These are phyloP conservation scores for Nemapogon koenigi DNA, from an alignment of 2,888 invertebrate genomes.

Conservation along the genomic window DNA sequence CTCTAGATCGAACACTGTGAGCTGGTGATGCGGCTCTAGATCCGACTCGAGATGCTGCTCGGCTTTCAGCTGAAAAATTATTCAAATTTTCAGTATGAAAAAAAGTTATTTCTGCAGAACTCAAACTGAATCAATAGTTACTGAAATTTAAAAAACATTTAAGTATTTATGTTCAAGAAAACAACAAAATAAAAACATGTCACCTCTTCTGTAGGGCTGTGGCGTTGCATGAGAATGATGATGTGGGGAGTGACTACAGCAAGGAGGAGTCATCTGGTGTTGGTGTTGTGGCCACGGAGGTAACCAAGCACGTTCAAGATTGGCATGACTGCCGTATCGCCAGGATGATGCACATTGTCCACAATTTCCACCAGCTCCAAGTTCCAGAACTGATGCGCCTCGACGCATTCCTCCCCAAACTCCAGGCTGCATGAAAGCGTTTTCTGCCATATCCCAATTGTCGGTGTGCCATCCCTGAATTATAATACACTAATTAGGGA, in stretches of 20 bases:
- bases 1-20: slow-evolving; percentile 71
- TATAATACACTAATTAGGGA: too few relatives aligned
- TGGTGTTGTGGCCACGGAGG: slow-evolving; percentile 18
- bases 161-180: too few relatives aligned
- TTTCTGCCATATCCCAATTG: slow-evolving; percentile 37
- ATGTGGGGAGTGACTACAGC: slow-evolving; percentile 19
- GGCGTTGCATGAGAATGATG: slow-evolving; percentile 34
- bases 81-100: too few relatives aligned
- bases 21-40: slow-evolving; percentile 74
- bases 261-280: slow-evolving; percentile 25
- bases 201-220: slow-evolving; percentile 47
- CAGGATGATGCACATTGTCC: slow-evolving; percentile 26
- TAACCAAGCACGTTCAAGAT: slow-evolving; percentile 34
- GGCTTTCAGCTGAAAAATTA: too few relatives aligned
- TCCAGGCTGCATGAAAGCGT: slow-evolving; percentile 20
- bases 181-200: too few relatives aligned
- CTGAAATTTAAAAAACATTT: too few relatives aligned
- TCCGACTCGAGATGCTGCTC: slow-evolving; percentile 54
- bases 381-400: slow-evolving; percentile 47
- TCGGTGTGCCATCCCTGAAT: slow-evolving; percentile 26
- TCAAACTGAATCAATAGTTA: too few relatives aligned
- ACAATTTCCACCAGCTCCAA: slow-evolving; percentile 31
- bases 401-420: slow-evolving; percentile 42
- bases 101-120: too few relatives aligned
- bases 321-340: slow-evolving; percentile 53